Evolutionary conservation across 2,797 vertebrate species (phyloP), one percentile per base, ranked within the genome.

Genomic region (Buphagus erythrorhynchus): DNA sequence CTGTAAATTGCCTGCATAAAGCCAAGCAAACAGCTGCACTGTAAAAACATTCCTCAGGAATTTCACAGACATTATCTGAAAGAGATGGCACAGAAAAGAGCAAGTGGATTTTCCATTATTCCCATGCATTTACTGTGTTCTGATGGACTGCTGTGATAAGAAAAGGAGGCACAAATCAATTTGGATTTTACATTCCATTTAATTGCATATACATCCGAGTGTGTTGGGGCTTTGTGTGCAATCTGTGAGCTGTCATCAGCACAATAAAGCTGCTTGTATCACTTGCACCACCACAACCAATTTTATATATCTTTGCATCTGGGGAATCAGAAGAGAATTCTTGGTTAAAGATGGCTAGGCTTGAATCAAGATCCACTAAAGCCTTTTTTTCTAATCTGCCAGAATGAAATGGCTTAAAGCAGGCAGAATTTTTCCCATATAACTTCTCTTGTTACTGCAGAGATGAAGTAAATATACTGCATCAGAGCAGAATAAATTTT

Each of bases 91-190:
- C 66, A 67, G 82, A 87, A 94, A 84, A 91, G 59, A 85, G 45
- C 76, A 89, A 82, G 79, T n/a, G 49, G 86, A 52, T 94, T 97
- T 97, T 46, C 96, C 74, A 77, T 93, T 86, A 90, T 89, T 82
- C 76, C 81, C 83, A 66, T 28, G 84, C 67, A 81, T 91, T 94
- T 90, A 40, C 73, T 86, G 28, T 40, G 84, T 80, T 59, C 91
- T 76, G 95, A 91, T 88, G 73, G 66, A 86, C 76, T 81, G 71
- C 9, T 88, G 54, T 40, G 93, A 94, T 86, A 91, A 88, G 83
- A 69, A 66, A 84, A 89, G 87, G 73, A 90, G 52, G 91, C 67
- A 90, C 62, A 84, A 91, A 94, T 96, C 94, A 93, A 84, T 93
- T 62, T 79, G 46, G 76, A 86, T 90, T 94, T 96, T 92, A 94